These are phyloP conservation scores for Corythucha ciliata DNA, from an alignment of 2,888 invertebrate species.

Conservation along the genomic window DNA sequence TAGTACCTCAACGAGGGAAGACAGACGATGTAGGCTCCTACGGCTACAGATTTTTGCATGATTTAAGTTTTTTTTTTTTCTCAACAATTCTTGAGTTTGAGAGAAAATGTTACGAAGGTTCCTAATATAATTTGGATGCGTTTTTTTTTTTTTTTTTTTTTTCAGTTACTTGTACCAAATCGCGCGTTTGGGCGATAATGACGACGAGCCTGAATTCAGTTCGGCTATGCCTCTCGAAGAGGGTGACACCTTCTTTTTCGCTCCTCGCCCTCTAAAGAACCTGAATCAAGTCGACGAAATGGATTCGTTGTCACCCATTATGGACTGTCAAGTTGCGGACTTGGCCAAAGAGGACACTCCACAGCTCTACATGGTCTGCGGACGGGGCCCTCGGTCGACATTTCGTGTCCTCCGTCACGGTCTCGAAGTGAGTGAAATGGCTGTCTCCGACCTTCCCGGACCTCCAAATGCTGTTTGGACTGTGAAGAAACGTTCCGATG, in stretches of 20 bases:
- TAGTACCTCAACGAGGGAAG: not conserved
- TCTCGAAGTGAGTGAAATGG: slow-evolving; percentile 98
- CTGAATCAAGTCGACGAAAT: slow-evolving; percentile 93
- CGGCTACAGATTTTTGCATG: not conserved
- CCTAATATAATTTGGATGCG: slow-evolving; percentile 91
- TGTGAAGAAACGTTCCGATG: slow-evolving; percentile 89
- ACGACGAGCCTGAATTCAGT: slow-evolving; percentile 97
- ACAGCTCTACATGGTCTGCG: slow-evolving; percentile 92
- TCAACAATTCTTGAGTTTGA: slow-evolving; percentile 98
- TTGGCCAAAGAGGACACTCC: slow-evolving; percentile 96
- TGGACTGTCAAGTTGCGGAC: slow-evolving; percentile 76
- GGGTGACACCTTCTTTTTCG: slow-evolving; percentile 98
- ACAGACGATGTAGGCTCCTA: not conserved
- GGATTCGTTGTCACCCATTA: slow-evolving; percentile 88
- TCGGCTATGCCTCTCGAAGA: slow-evolving; percentile 97
- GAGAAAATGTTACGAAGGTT: slow-evolving; percentile 98
- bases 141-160: not conserved
- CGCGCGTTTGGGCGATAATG: slow-evolving; percentile 97
- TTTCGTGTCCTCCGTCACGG: slow-evolving; percentile 91
- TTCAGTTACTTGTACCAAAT: slow-evolving; percentile 92
- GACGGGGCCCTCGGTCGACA: slow-evolving; percentile 88
- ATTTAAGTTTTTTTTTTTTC: slow-evolving; percentile 57
- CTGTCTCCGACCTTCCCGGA: slow-evolving; percentile 97
- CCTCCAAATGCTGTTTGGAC: slow-evolving; percentile 99
- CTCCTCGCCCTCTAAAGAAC: slow-evolving; percentile 85